Evolutionary conservation across 2,797 vertebrate genomes (phyloP).

Genomic region (Glossophaga mutica): DNA sequence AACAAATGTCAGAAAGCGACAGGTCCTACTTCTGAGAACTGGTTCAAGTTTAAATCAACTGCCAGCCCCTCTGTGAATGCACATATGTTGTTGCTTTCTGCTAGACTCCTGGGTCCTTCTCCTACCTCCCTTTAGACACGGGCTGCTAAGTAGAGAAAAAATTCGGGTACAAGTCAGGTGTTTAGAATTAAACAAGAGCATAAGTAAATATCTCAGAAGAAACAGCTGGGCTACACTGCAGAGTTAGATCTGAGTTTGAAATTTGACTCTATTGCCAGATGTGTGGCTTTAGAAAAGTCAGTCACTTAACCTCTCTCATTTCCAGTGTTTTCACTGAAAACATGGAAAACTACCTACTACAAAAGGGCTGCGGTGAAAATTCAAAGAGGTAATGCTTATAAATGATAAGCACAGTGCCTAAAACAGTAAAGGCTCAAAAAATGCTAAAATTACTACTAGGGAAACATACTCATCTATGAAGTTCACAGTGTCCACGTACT

Average conservation of each 20-base stretch:
- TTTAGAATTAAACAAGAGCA: slow-evolving; percentile 13
- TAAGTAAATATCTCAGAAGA: slow-evolving; percentile 18
- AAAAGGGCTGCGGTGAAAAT: not conserved
- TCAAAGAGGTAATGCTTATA: not conserved
- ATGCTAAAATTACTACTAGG: not conserved
- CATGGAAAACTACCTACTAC: not conserved
- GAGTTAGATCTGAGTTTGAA: slow-evolving; percentile 9
- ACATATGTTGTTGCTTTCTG: not conserved
- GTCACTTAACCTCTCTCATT: not conserved
- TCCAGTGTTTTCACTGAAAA: slow-evolving; percentile 37
- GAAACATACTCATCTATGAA: slow-evolving; percentile 13
- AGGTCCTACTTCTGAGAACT: slow-evolving; percentile 1
- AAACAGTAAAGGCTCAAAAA: not conserved
- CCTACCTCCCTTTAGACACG: not conserved
- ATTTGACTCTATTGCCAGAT: not conserved
- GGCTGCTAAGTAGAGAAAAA: slow-evolving; percentile 40
- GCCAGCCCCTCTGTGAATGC: not conserved
- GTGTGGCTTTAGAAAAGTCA: slow-evolving; percentile 25
- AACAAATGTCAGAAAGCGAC: slow-evolving; percentile 17
- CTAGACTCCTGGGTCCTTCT: not conserved
- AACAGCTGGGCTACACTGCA: not conserved
- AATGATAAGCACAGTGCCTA: not conserved
- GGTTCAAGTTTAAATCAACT: not conserved
- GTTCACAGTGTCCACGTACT: not conserved
- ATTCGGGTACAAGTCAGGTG: not conserved